Evolutionary conservation across 2,797 vertebrate genomes (phyloP).

Genomic region (Pseudotriccus pelzelni): DNA sequence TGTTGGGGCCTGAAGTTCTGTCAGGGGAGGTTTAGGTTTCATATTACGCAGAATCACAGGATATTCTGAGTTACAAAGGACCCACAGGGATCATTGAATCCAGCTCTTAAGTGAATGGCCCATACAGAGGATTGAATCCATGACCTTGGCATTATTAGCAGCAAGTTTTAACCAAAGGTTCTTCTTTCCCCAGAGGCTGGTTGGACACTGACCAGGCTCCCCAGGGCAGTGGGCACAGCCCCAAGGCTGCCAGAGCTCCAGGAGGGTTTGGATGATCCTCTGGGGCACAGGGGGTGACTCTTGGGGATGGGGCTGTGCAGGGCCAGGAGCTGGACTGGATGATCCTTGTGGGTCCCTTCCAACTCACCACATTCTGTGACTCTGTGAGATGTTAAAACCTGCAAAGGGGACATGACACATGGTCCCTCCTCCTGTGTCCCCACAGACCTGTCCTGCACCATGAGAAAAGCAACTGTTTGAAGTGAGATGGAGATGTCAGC

Average conservation of each 20-base stretch:
- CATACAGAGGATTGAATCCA: background rate
- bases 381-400: background rate
- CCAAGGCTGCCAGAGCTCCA: no score
- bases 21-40: background rate
- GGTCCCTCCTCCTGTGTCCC: background rate
- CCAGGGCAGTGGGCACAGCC: no score
- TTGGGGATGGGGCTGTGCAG: no score
- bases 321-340: no score
- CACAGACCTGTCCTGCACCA: background rate
- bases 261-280: no score
- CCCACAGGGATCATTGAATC: background rate
- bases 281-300: no score
- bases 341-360: no score
- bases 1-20: background rate
- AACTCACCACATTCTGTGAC: no score
- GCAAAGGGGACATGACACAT: background rate
- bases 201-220: background rate
- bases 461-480: background rate
- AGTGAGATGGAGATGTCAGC: background rate
- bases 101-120: background rate
- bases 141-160: background rate
- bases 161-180: background rate
- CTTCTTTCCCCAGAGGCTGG: background rate
- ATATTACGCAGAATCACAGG: background rate
- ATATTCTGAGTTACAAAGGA: background rate